Evolutionary conservation across 2,113 vertebrate species (phyloP).

Genomic region (Chamaetylas fuelleborni): DNA sequence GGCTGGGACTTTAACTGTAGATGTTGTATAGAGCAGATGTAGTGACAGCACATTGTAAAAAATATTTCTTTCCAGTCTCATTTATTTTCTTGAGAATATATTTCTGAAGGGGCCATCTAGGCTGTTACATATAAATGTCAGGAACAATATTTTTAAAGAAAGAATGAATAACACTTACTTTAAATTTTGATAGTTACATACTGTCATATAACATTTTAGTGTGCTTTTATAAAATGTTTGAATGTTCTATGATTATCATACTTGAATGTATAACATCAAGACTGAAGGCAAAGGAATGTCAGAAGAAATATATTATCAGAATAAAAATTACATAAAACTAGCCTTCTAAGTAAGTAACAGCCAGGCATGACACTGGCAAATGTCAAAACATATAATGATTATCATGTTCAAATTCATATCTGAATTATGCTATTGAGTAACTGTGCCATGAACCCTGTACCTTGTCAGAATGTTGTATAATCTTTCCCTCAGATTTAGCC

Average conservation of each 20-base stretch:
- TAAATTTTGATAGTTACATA: neutral
- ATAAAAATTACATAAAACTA: neutral
- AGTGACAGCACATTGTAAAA: neutral
- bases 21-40: rapidly evolving
- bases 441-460: neutral
- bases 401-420: neutral
- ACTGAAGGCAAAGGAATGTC: neutral
- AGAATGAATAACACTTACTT: neutral
- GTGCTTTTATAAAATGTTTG: neutral
- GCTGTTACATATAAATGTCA: neutral
- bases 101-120: neutral
- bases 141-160: neutral
- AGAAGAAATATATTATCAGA: neutral
- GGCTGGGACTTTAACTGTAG: neutral
- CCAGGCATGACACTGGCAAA: neutral
- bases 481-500: neutral
- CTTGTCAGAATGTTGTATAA: neutral
- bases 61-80: neutral
- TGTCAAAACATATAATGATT: neutral
- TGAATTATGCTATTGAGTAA: neutral
- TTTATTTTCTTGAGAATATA: neutral
- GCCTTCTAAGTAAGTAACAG: neutral
- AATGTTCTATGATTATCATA: neutral
- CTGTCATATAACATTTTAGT: neutral
- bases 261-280: neutral